Conservation (phyloP, 2,888 invertebrate species). For the Shargacucullia verbasci region DNA sequence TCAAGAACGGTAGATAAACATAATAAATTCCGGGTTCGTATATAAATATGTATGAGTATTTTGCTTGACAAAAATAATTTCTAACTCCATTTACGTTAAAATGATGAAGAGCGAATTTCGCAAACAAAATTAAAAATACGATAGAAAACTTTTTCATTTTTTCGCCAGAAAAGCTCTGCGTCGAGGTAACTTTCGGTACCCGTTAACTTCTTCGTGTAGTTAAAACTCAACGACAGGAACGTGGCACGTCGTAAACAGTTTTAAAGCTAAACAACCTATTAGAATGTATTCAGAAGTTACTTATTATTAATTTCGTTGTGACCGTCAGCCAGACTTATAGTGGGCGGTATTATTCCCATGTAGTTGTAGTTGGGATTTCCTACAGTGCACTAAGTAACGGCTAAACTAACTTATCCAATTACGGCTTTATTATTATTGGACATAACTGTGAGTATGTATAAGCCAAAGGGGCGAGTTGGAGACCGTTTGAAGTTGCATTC, state of each 20-base stretch:
- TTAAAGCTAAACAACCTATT: slow-evolving; percentile 29
- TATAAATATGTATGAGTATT: no score
- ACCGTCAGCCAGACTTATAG: slow-evolving; percentile 16
- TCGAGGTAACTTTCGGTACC: slow-evolving; percentile 17
- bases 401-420: slow-evolving; percentile 46
- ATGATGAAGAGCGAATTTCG: slow-evolving; percentile 18
- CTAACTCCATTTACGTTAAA: slow-evolving; percentile 18
- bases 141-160: slow-evolving; percentile 26
- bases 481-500: slow-evolving; percentile 27
- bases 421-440: slow-evolving; percentile 46
- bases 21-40: no score
- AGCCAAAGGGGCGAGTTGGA: slow-evolving; percentile 2
- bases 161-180: slow-evolving; percentile 21
- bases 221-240: slow-evolving; percentile 31
- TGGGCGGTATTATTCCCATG: slow-evolving; percentile 7
- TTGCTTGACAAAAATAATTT: slow-evolving; percentile 1
- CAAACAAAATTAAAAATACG: slow-evolving; percentile 19
- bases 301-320: slow-evolving; percentile 48
- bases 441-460: slow-evolving; percentile 27
- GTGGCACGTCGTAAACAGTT: slow-evolving; percentile 21
- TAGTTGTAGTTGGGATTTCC: slow-evolving; percentile 29
- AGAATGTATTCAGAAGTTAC: slow-evolving; percentile 51
- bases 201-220: slow-evolving; percentile 23
- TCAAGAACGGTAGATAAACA: no score
- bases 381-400: slow-evolving; percentile 21